Conservation (phyloP, 2,797 vertebrate genomes). For the Phaenicophaeus curvirostris region DNA sequence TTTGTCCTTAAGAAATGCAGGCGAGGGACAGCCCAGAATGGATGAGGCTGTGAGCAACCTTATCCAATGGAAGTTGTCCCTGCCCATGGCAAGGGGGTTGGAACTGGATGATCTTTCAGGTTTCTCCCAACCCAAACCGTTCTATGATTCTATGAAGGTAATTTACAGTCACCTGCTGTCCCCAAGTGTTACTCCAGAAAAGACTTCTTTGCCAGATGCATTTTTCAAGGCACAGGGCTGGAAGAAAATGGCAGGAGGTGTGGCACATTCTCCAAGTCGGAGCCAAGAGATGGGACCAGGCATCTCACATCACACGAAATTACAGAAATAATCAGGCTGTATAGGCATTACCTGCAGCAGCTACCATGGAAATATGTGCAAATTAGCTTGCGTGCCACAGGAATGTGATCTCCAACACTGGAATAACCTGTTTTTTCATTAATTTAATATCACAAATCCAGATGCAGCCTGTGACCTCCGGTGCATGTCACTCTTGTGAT, state of each 20-base stretch:
- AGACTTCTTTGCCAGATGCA: not conserved
- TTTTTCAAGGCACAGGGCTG: not conserved
- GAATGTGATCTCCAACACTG: fast-evolving
- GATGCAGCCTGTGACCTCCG: not conserved
- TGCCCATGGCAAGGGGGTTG: too few relatives aligned
- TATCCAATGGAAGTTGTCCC: too few relatives aligned
- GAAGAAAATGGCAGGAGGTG: not conserved
- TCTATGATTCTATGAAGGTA: not conserved
- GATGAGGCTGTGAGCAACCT: too few relatives aligned
- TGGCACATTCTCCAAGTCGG: not conserved
- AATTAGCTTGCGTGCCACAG: not conserved
- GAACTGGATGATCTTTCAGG: too few relatives aligned
- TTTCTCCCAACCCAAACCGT: too few relatives aligned
- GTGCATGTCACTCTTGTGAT: not conserved
- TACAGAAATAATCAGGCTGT: not conserved
- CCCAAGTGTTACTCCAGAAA: not conserved
- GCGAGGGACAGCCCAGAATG: not conserved
- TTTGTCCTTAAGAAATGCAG: not conserved
- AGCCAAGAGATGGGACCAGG: not conserved
- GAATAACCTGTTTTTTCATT: not conserved
- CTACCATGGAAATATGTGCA: not conserved
- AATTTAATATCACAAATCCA: not conserved
- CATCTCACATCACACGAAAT: not conserved
- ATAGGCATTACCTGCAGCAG: not conserved
- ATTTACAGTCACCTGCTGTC: not conserved